Conservation (phyloP, 1,140 invertebrate genomes). For the Chrysoperla carnea region DNA sequence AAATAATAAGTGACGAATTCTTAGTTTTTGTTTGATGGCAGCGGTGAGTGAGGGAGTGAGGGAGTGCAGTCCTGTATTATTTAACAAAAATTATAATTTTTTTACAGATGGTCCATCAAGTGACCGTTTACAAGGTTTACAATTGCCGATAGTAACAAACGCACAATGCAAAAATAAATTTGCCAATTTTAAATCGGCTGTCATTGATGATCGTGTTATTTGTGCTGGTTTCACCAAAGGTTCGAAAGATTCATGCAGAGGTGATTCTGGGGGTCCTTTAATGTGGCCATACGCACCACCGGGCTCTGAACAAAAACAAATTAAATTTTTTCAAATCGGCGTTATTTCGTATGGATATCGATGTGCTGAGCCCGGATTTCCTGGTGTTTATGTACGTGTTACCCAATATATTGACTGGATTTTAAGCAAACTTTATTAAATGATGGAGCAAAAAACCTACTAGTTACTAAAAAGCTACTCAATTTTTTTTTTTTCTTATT, state of each 20-base stretch:
- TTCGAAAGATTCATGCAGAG: constrained; percentile 68
- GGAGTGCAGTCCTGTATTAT: too few relatives aligned
- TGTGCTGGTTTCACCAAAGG: constrained; percentile 57
- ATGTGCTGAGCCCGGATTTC: constrained; percentile 52
- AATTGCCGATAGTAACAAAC: constrained; percentile 48
- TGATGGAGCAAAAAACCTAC: too few relatives aligned
- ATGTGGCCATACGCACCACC: constrained; percentile 30
- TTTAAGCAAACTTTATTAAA: background rate
- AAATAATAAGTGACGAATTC: too few relatives aligned
- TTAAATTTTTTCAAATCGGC: constrained; percentile 39
- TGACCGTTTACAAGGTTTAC: constrained; percentile 40
- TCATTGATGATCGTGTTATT: constrained; percentile 44
- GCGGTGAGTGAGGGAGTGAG: too few relatives aligned
- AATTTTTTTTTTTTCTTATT: too few relatives aligned
- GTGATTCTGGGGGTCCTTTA: constrained; percentile 71
- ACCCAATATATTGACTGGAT: constrained; percentile 45
- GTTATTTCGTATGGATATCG: constrained; percentile 55
- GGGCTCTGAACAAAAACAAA: constrained; percentile 1
- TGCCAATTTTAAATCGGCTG: constrained; percentile 26
- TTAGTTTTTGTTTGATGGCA: too few relatives aligned
- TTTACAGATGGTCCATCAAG: constrained; percentile 42
- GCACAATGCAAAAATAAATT: constrained; percentile 41
- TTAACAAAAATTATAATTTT: background rate
- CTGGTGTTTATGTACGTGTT: constrained; percentile 63
- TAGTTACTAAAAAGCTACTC: too few relatives aligned